phyloP scores from a whole-genome alignment of 2,797 vertebrate species.

The Bovichtus variegatus region DNA sequence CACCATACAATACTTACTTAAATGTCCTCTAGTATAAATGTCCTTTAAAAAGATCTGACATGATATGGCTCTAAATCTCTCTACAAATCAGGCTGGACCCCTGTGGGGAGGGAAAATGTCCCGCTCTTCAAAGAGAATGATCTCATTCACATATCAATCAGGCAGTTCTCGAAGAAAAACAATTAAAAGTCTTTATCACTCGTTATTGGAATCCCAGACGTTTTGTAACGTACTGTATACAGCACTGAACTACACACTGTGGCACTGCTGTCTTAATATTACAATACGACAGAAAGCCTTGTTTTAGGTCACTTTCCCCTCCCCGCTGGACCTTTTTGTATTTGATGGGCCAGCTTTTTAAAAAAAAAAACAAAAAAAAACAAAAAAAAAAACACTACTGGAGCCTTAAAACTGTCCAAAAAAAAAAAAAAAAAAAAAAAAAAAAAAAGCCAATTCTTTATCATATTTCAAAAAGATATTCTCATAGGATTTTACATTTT shows the following conservation, averaged over 20 bases:
- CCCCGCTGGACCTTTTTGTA: background rate
- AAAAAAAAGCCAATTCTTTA: background rate
- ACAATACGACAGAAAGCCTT: background rate
- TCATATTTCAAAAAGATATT: background rate
- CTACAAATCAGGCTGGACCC: background rate
- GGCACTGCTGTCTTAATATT: background rate
- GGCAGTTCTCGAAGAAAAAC: background rate
- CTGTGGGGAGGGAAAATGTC: background rate
- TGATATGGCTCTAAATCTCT: background rate
- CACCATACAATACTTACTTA: slow-evolving; percentile 3
- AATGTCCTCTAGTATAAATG: slow-evolving; percentile 28
- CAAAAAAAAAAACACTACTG: too few species aligned
- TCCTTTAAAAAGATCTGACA: slow-evolving; percentile 14
- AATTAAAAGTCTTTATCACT: background rate
- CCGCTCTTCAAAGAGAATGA: background rate
- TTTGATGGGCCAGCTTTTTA: background rate
- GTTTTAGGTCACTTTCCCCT: background rate
- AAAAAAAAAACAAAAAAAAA: background rate
- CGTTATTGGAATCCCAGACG: background rate
- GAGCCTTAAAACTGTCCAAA: background rate
- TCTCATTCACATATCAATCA: background rate
- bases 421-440: background rate
- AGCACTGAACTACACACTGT: background rate
- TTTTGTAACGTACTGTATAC: background rate
- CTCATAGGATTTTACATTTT: slow-evolving; percentile 14